Evolutionary conservation across 1,140 invertebrate genomes (phyloP).

Genomic region (Melitaea cinxia): DNA sequence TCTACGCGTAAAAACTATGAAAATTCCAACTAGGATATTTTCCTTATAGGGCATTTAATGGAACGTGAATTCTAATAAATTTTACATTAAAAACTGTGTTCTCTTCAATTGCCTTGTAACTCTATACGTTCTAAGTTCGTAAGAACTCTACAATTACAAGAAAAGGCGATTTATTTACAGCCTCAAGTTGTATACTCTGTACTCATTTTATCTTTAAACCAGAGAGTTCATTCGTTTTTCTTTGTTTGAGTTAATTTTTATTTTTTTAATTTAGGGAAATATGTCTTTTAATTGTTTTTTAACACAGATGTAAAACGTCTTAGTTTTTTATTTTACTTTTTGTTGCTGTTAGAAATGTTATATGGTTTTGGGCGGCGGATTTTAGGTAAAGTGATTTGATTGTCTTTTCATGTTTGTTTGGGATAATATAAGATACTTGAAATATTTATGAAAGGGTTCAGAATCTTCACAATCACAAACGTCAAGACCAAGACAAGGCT

Average conservation of each 20-base stretch:
- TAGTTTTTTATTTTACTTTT: too few relatives aligned
- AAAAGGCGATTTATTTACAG: constrained; percentile 20
- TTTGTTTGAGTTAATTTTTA: neutral
- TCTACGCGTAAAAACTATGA: neutral
- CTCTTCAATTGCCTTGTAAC: constrained; percentile 62
- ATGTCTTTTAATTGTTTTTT: neutral
- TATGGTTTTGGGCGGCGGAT: too few relatives aligned
- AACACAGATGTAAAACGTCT: too few relatives aligned
- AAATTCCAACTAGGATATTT: constrained; percentile 23
- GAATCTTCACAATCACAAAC: too few relatives aligned
- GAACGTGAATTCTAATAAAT: constrained; percentile 58
- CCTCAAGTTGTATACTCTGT: neutral
- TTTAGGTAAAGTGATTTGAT: too few relatives aligned
- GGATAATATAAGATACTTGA: too few relatives aligned
- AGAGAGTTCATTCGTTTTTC: neutral
- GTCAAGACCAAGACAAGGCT: too few relatives aligned
- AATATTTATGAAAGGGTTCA: too few relatives aligned
- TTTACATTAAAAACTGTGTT: constrained; percentile 53
- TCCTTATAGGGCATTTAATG: constrained; percentile 54
- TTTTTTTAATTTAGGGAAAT: neutral
- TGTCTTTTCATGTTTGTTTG: too few relatives aligned
- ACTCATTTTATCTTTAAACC: neutral
- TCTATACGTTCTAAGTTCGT: constrained; percentile 52
- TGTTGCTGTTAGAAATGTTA: too few relatives aligned
- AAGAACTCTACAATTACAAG: constrained; percentile 70